Evolutionary conservation across 2,113 vertebrate species (phyloP).

Genomic region (Xenotilapia flavipinnis): DNA sequence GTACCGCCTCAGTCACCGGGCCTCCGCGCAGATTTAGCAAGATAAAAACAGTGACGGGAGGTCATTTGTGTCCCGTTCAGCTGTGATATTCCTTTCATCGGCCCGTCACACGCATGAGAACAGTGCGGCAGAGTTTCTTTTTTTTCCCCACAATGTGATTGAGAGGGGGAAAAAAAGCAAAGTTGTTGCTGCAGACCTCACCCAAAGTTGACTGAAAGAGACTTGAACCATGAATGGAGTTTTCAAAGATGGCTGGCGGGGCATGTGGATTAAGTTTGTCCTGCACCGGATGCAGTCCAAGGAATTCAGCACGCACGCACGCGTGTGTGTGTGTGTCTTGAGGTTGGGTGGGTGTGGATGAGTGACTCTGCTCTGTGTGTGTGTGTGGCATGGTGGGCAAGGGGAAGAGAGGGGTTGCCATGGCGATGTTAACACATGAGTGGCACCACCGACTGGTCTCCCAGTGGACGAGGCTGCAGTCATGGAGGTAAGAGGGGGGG

Average conservation of each 20-base stretch:
- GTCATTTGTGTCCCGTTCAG: background rate
- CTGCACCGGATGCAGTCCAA: conserved; percentile 47
- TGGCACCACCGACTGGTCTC: conserved; percentile 72
- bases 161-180: accelerated
- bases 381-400: conserved; percentile 66
- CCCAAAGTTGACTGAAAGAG: conserved; percentile 43
- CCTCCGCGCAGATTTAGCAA: background rate
- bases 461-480: conserved; percentile 68
- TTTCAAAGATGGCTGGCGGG: conserved; percentile 43
- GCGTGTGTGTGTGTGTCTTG: conserved; percentile 31
- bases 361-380: conserved; percentile 47
- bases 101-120: background rate
- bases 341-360: conserved; percentile 59
- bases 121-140: background rate
- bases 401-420: conserved; percentile 75
- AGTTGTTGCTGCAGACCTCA: conserved; percentile 17
- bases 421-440: conserved; percentile 80
- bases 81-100: conserved; percentile 8
- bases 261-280: conserved; percentile 57
- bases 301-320: conserved; percentile 16
- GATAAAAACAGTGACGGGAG: conserved; percentile 3
- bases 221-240: conserved; percentile 33
- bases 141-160: background rate
- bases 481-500: conserved; percentile 52
- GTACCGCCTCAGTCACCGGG: background rate